Evolutionary conservation across 1,140 invertebrate genomes (phyloP).

Genomic region (Drosophila sucinea): DNA sequence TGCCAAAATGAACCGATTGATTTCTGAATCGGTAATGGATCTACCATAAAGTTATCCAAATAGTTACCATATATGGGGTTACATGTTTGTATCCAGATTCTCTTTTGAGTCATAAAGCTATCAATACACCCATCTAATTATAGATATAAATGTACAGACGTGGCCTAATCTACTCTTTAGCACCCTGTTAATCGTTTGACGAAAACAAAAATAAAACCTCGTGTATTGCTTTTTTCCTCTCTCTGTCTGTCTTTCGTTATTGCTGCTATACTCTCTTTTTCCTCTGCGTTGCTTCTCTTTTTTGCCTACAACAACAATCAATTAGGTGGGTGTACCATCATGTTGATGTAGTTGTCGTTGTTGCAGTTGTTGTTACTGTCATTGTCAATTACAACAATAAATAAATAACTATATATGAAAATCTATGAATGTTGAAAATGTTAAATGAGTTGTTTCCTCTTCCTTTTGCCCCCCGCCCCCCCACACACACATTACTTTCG

Average conservation of each 20-base stretch:
- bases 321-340: constrained; percentile 5
- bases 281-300: not conserved
- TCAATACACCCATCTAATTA: too few species aligned
- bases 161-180: not conserved
- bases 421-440: constrained; percentile 46
- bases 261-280: not conserved
- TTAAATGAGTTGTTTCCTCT: constrained; percentile 73
- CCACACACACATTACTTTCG: not conserved
- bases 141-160: too few species aligned
- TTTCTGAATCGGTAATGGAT: too few species aligned
- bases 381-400: constrained; percentile 34
- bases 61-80: too few species aligned
- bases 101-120: too few species aligned
- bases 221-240: not conserved
- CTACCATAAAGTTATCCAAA: too few species aligned
- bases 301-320: not conserved
- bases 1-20: too few species aligned
- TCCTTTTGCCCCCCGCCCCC: constrained; percentile 8
- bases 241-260: not conserved
- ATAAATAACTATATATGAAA: constrained; percentile 36
- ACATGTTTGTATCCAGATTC: too few species aligned
- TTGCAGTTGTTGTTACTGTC: not conserved
- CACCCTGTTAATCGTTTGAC: not conserved
- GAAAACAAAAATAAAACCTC: not conserved
- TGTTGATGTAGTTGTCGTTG: constrained; percentile 19